Conservation (phyloP, 2,888 invertebrate genomes). For the Selenia dentaria region DNA sequence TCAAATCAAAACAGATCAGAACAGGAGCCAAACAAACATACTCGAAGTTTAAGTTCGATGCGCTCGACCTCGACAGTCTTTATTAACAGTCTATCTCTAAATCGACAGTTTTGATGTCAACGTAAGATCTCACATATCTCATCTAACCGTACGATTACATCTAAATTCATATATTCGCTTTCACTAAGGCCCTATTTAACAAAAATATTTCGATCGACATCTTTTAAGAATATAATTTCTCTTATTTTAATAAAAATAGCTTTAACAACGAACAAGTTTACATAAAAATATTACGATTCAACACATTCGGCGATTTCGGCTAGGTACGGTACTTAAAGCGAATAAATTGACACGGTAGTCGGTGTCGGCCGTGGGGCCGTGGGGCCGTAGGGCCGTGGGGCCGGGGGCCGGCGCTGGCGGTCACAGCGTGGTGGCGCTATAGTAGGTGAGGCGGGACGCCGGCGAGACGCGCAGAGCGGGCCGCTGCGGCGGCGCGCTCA, state of each 20-base stretch:
- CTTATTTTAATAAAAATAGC: constrained; percentile 79
- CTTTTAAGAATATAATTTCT: constrained; percentile 78
- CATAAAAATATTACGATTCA: constrained; percentile 79
- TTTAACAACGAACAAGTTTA: constrained; percentile 81
- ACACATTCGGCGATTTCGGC: constrained; percentile 72
- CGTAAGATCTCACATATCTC: constrained; percentile 68
- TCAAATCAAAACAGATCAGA: constrained; percentile 65
- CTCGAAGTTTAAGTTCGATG: constrained; percentile 72
- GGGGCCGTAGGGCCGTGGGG: constrained; percentile 33
- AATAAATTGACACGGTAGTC: constrained; percentile 74
- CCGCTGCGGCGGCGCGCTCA: constrained; percentile 66
- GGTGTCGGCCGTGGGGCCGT: constrained; percentile 8
- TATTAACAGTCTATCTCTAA: constrained; percentile 73
- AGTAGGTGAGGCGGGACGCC: constrained; percentile 55
- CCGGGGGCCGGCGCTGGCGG: constrained; percentile 40
- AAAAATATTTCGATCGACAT: constrained; percentile 78
- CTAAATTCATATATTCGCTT: constrained; percentile 72
- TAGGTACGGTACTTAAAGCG: constrained; percentile 78
- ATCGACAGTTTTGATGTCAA: constrained; percentile 68
- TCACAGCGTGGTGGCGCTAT: constrained; percentile 75
- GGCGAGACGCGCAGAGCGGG: constrained; percentile 49
- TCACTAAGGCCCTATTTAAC: constrained; percentile 79
- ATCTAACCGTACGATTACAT: constrained; percentile 73
- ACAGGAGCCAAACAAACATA: constrained; percentile 56
- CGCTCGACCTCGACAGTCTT: constrained; percentile 79